Base-by-base conservation (phyloP, 2,888 invertebrate genomes). In the Dicranocentrus wangi region DNA sequence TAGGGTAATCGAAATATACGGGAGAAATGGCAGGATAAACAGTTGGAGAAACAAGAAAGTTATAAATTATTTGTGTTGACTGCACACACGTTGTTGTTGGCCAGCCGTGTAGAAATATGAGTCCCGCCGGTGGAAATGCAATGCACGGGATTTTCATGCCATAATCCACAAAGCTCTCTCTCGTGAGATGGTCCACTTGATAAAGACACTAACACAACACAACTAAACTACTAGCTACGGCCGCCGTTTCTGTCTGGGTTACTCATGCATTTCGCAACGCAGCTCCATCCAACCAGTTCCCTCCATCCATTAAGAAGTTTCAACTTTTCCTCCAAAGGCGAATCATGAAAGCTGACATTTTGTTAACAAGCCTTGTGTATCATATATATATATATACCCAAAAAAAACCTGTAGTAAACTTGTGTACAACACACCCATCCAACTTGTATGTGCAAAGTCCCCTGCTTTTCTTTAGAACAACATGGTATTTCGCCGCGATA, bases 281-380 rank as follows among this genome's bases (percentile, higher is more conserved):
- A 32, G 32, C 5, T 10, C 10, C 3, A 10, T 32, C 3, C 32
- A n/a, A 25, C 23, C 27, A 61, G 2, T 27, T 61, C 73, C 21
- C 39, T 32, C 63, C 27, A 39, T 73, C 63, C 73, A 73, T 73
- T 63, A 53, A 65, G 65, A 73, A 53, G 39, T 73, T 73, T 8
- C 53, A 73, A 65, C 32, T 73, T 32, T 27, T 43, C 21, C 25
- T 15, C 10, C 7, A 15, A 63, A 73, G 53, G 63, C 63, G 27
- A 61, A 47, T 61, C 65, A 65, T 53, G 51, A 63, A 73, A 53
- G 51, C 39, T 65, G 65, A 63, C 63, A 63, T 73, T 73, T 73
- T 39, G 63, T 39, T 73, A 73, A 73, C 73, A 63, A 73, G 73
- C 28, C 51, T 63, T 39, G 17, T 39, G 32, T 58, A 70, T 58